These are phyloP conservation scores for Ameiurus melas DNA, from an alignment of 2,113 vertebrate species.

Conservation along the genomic window DNA sequence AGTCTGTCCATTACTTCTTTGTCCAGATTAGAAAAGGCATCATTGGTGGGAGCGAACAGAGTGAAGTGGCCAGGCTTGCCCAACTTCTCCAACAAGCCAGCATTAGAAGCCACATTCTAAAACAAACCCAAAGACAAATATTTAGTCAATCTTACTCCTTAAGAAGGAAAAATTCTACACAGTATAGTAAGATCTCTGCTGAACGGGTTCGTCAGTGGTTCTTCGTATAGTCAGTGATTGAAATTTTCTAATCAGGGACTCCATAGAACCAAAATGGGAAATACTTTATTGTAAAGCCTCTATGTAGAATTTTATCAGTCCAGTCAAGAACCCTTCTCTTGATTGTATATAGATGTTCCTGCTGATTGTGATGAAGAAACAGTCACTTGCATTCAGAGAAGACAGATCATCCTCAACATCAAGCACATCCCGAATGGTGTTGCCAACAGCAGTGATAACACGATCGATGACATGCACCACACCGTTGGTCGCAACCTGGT, in stretches of 20 bases:
- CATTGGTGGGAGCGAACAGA: slow-evolving; percentile 92
- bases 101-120: slow-evolving; percentile 78
- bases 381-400: slow-evolving; percentile 77
- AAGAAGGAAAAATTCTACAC: not conserved
- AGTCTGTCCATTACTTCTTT: slow-evolving; percentile 82
- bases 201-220: not conserved
- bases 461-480: slow-evolving; percentile 95
- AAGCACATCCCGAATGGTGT: slow-evolving; percentile 83
- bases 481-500: slow-evolving; percentile 96
- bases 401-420: slow-evolving; percentile 86
- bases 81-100: slow-evolving; percentile 81
- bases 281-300: not conserved
- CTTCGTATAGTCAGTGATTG: not conserved
- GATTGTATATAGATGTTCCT: not conserved
- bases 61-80: slow-evolving; percentile 87
- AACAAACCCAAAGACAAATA: slow-evolving; percentile 26
- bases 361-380: not conserved
- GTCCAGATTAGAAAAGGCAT: slow-evolving; percentile 87
- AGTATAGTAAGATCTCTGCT: not conserved
- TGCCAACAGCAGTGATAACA: slow-evolving; percentile 84
- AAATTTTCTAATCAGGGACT: not conserved
- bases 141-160: not conserved
- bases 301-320: not conserved
- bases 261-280: not conserved
- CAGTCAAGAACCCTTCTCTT: not conserved